Percentiles rank a stretch among this genome's conserved stretches.
phyloP scores from a whole-genome alignment of 2,888 invertebrate genomes.

The Bellardia bayeri region DNA sequence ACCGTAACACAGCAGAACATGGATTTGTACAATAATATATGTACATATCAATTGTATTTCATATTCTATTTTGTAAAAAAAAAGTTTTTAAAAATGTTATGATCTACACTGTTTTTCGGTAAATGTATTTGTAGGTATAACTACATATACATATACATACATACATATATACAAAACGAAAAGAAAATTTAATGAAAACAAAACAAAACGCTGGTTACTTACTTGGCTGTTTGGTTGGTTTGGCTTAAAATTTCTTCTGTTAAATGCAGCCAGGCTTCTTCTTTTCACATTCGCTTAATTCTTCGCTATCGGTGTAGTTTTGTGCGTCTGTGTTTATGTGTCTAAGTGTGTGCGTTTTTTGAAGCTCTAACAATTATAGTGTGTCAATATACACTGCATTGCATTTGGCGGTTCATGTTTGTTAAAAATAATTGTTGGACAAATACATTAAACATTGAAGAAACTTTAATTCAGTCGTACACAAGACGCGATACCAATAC shows the following conservation, averaged over 20 bases:
- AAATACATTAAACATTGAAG: conserved; percentile 49
- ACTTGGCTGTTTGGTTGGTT: conserved; percentile 31
- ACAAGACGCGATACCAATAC: conserved; percentile 64
- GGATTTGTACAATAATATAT: no score
- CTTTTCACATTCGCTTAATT: neutral
- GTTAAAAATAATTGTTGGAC: conserved; percentile 58
- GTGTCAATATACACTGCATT: conserved; percentile 27
- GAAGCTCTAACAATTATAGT: conserved; percentile 21
- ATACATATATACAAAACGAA: neutral
- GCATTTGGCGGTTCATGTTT: conserved; percentile 43
- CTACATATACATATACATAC: neutral
- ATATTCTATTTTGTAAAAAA: no score
- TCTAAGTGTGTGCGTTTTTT: conserved; percentile 23
- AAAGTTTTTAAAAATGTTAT: neutral
- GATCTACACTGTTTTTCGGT: conserved; percentile 2
- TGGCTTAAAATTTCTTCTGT: conserved; percentile 41
- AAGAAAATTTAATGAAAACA: conserved; percentile 10
- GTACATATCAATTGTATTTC: no score
- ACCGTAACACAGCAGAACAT: no score
- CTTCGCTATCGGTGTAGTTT: conserved; percentile 6
- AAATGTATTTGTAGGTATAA: neutral
- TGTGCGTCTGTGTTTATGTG: neutral
- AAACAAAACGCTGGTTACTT: conserved; percentile 39
- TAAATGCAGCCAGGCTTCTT: conserved; percentile 46
- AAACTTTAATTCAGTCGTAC: conserved; percentile 58